Conservation (phyloP, 2,888 invertebrate species). For the Epistrophe eligans region DNA sequence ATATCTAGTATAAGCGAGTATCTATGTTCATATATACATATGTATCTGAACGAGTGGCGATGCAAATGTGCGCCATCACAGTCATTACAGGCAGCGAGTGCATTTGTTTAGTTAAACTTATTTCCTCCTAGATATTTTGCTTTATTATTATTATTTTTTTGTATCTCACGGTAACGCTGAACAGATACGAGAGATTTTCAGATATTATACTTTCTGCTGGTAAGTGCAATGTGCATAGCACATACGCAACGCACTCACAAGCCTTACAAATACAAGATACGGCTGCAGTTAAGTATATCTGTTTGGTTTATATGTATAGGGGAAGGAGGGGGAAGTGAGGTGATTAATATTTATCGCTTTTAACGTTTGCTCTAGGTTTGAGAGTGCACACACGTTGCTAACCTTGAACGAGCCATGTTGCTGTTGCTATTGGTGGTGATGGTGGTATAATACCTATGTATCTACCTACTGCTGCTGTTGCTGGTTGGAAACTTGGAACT, state of each 20-base stretch:
- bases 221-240: conserved; percentile 48
- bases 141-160: conserved; percentile 15
- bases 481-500: conserved; percentile 35
- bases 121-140: conserved; percentile 51
- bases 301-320: conserved; percentile 9
- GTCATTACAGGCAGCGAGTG: conserved; percentile 65
- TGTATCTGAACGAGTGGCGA: conserved; percentile 18
- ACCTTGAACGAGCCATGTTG: conserved; percentile 69
- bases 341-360: conserved; percentile 75
- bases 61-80: conserved; percentile 71
- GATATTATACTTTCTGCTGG: conserved; percentile 24
- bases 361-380: conserved; percentile 63
- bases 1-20: not conserved
- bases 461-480: conserved; percentile 1
- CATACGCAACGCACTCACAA: conserved; percentile 46
- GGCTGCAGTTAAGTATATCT: conserved; percentile 53
- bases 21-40: not conserved
- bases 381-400: conserved; percentile 67
- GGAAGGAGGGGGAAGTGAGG: not conserved
- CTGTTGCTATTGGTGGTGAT: not conserved
- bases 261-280: not conserved
- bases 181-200: conserved; percentile 47
- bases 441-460: too few species aligned
- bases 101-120: conserved; percentile 67
- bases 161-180: conserved; percentile 50